phyloP scores from a whole-genome alignment of 2,113 vertebrate genomes.

The Pelusios castaneus region DNA sequence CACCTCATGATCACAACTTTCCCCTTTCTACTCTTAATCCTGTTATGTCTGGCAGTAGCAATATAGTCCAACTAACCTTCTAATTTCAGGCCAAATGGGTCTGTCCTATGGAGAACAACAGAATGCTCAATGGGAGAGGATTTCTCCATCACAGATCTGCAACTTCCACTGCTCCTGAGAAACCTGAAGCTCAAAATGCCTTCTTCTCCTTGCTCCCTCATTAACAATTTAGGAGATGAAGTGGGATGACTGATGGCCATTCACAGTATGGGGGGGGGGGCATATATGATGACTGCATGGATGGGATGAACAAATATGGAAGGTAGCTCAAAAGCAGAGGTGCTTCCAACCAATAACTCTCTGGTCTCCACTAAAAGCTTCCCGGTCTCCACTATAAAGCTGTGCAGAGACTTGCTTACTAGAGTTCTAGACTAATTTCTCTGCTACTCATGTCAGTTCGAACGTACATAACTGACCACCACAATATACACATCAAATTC shows the following conservation, averaged over 20 bases:
- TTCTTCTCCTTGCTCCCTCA: neutral
- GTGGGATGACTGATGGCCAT: neutral
- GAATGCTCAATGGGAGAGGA: conserved; percentile 24
- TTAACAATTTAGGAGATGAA: neutral
- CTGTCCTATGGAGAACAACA: conserved; percentile 25
- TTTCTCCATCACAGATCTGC: neutral
- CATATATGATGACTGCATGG: neutral
- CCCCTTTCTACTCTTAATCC: conserved; percentile 8
- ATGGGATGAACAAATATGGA: accelerated
- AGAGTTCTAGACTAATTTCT: neutral
- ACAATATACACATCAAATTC: neutral
- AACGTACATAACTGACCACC: neutral
- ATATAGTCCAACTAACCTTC: conserved; percentile 13
- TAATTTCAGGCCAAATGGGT: neutral
- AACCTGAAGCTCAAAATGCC: neutral
- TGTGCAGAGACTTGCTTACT: neutral
- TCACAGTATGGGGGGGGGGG: neutral
- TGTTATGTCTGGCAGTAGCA: neutral
- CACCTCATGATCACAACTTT: neutral
- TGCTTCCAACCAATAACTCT: neutral
- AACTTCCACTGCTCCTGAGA: neutral
- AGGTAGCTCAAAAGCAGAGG: neutral
- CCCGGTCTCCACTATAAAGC: neutral
- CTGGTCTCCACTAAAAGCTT: neutral
- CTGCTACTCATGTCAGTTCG: neutral